Conservation (phyloP, 2,113 vertebrate genomes). For the Sebastes fasciatus region DNA sequence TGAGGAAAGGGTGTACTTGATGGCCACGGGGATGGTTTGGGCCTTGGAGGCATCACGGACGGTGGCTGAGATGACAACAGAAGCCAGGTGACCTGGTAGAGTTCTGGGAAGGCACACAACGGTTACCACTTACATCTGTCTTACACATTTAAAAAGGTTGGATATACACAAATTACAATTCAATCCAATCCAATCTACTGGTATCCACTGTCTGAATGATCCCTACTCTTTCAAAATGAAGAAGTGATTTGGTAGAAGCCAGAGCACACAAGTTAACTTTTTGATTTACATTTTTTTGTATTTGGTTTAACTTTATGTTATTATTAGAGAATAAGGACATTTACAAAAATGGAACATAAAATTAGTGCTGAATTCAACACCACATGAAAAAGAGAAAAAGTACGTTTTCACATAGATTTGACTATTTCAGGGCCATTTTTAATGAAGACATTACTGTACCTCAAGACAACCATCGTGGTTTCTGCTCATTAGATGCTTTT, state of each 20-base stretch:
- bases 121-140: not conserved
- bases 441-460: not conserved
- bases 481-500: not conserved
- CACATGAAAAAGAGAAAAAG: not conserved
- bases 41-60: constrained; percentile 73
- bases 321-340: not conserved
- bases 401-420: not conserved
- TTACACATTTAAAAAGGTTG: not conserved
- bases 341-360: not conserved
- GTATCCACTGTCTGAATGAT: not conserved
- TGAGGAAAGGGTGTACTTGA: constrained; percentile 82
- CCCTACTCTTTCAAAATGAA: not conserved
- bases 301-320: not conserved
- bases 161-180: not conserved
- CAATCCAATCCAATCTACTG: not conserved
- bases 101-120: constrained; percentile 49
- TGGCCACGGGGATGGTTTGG: constrained; percentile 77
- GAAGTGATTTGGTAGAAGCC: not conserved
- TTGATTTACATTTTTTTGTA: not conserved
- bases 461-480: not conserved
- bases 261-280: not conserved
- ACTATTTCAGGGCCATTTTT: not conserved
- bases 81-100: constrained; percentile 69
- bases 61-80: constrained; percentile 84
- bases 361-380: not conserved